Evolutionary conservation across 2,797 vertebrate species (phyloP).

Genomic region (Poeciliopsis presidionis): DNA sequence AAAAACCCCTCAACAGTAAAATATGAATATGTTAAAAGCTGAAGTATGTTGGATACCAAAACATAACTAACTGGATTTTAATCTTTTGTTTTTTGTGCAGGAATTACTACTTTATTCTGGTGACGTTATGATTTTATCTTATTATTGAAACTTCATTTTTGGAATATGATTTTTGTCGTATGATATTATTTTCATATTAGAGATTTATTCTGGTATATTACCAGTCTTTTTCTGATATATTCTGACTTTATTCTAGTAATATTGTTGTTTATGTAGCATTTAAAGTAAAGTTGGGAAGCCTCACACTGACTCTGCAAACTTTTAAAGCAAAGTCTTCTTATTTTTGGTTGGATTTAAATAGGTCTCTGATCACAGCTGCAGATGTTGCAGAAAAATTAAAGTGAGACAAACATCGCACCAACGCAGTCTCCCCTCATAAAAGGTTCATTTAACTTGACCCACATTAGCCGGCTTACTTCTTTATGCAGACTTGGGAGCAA

Average conservation of each 20-base stretch:
- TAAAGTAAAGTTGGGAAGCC: not conserved
- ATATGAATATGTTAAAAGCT: not conserved
- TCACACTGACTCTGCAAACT: not conserved
- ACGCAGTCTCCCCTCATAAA: not conserved
- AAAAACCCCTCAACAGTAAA: not conserved
- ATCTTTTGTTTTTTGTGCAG: too few species aligned
- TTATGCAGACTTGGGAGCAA: conserved; percentile 7
- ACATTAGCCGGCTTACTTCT: not conserved
- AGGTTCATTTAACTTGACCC: not conserved
- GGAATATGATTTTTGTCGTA: too few species aligned
- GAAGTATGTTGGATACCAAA: too few species aligned
- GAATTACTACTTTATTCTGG: too few species aligned
- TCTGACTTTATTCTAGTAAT: too few species aligned
- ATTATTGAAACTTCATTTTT: too few species aligned
- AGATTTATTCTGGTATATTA: too few species aligned
- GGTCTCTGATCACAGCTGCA: not conserved
- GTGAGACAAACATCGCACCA: not conserved
- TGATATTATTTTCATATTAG: too few species aligned
- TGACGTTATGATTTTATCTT: too few species aligned
- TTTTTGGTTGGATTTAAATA: not conserved
- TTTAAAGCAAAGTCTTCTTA: not conserved
- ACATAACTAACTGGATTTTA: too few species aligned
- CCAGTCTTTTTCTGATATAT: too few species aligned
- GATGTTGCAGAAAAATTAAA: conserved; percentile 1
- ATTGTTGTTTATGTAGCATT: too few species aligned